phyloP scores from a whole-genome alignment of 1,140 invertebrate species.

The Leptoteleia sp. region DNA sequence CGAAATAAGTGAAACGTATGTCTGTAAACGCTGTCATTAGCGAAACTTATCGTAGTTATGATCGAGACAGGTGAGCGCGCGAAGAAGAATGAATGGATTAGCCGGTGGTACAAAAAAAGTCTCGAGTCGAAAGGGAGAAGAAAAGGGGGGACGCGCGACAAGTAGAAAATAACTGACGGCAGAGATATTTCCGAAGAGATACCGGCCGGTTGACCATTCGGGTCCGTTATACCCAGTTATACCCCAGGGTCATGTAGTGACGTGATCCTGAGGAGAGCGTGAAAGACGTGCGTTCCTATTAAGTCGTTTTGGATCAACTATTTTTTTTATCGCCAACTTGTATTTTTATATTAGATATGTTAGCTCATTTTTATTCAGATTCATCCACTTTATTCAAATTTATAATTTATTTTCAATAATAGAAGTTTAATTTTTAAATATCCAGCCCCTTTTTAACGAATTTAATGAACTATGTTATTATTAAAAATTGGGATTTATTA shows the following conservation, averaged over 20 bases:
- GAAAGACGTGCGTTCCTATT: conserved; percentile 41
- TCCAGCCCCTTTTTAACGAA: too few species aligned
- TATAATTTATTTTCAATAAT: too few species aligned
- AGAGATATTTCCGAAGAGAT: conserved; percentile 40
- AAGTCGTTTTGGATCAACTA: background rate
- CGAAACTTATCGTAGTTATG: conserved; percentile 9
- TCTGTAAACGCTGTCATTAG: conserved; percentile 44
- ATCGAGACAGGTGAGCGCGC: conserved; percentile 30
- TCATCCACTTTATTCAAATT: too few species aligned
- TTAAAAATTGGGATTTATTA: too few species aligned
- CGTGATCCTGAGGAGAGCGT: conserved; percentile 15
- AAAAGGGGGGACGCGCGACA: conserved; percentile 23
- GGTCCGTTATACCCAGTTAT: conserved; percentile 56
- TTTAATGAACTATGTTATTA: too few species aligned
- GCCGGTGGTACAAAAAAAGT: conserved; percentile 41
- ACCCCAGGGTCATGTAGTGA: conserved; percentile 52
- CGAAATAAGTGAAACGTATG: conserved; percentile 50
- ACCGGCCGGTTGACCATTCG: conserved; percentile 59
- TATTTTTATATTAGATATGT: too few species aligned
- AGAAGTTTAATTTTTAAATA: too few species aligned
- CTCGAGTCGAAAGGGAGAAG: conserved; percentile 59
- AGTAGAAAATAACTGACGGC: conserved; percentile 51
- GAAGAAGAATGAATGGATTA: conserved; percentile 52
- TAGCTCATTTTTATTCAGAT: too few species aligned
- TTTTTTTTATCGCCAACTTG: background rate